Percentiles rank a stretch among this genome's conserved stretches.
Evolutionary conservation across 2,797 vertebrate species (phyloP).

Genomic region (Danionella dracula): DNA sequence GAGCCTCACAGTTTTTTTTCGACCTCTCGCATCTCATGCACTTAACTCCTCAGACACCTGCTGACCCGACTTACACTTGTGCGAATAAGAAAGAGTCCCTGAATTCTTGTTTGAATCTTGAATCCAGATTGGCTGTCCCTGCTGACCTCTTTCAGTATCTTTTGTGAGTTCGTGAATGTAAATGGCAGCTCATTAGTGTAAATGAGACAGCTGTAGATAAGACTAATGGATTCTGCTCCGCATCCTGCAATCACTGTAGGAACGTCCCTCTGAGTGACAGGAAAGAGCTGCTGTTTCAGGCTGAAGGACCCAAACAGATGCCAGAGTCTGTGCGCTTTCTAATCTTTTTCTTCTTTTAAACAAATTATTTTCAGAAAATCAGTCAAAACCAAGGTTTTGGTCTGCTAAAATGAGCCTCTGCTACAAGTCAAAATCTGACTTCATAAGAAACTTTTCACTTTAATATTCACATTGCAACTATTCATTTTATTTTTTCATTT

Average conservation of each 20-base stretch:
- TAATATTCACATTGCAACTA: too few relatives aligned
- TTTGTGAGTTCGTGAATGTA: constrained; percentile 17
- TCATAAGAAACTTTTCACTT: too few relatives aligned
- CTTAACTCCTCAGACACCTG: not conserved
- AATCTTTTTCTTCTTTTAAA: too few relatives aligned
- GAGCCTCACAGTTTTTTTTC: not conserved
- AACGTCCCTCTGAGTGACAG: constrained; percentile 17
- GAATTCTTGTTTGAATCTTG: not conserved
- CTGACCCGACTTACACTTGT: not conserved
- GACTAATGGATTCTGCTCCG: constrained; percentile 1
- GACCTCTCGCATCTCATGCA: not conserved
- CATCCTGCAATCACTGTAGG: constrained; percentile 33
- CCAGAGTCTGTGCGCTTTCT: not conserved
- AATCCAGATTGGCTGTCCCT: not conserved
- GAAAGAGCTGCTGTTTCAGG: not conserved
- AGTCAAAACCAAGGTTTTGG: too few relatives aligned
- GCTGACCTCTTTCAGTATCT: not conserved
- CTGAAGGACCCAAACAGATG: not conserved
- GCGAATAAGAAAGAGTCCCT: not conserved
- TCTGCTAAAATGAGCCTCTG: too few relatives aligned
- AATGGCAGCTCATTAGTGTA: constrained; percentile 36
- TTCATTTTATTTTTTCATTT: not conserved
- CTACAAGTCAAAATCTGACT: too few relatives aligned
- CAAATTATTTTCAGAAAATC: too few relatives aligned
- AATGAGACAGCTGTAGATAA: constrained; percentile 12